Percentiles rank a stretch among this genome's conserved stretches.
Evolutionary conservation across 2,888 invertebrate genomes (phyloP).

Genomic region (Mamestra brassicae): DNA sequence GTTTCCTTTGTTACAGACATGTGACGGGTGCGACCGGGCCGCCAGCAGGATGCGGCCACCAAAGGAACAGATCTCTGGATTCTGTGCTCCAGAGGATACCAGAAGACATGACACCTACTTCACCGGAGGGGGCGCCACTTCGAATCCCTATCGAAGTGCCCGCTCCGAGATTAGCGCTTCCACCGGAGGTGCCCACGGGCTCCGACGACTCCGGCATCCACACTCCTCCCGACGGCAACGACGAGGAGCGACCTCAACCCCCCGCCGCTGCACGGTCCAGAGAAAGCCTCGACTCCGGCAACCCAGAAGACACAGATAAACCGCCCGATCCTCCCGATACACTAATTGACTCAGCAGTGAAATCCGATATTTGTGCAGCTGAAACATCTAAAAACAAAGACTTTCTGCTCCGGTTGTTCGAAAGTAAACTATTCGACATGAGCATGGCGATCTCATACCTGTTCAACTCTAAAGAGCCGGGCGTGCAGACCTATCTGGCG

Average conservation of each 20-base stretch:
- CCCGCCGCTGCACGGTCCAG: slow-evolving; percentile 92
- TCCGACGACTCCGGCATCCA: slow-evolving; percentile 95
- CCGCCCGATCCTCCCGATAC: slow-evolving; percentile 86
- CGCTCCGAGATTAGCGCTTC: slow-evolving; percentile 91
- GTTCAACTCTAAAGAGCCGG: slow-evolving; percentile 99
- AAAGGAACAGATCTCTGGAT: slow-evolving; percentile 97
- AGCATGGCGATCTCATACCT: slow-evolving; percentile 99
- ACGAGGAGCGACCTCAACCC: slow-evolving; percentile 89
- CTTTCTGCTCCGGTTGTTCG: slow-evolving; percentile 96
- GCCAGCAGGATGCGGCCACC: slow-evolving; percentile 93
- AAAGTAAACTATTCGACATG: slow-evolving; percentile 99
- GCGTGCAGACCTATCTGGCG: slow-evolving; percentile 99
- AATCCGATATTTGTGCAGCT: slow-evolving; percentile 79
- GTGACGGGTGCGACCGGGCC: slow-evolving; percentile 87
- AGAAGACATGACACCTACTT: slow-evolving; percentile 93
- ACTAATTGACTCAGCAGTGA: slow-evolving; percentile 76
- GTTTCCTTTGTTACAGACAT: slow-evolving; percentile 85
- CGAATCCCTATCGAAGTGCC: slow-evolving; percentile 82
- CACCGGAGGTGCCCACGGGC: slow-evolving; percentile 90
- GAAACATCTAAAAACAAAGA: slow-evolving; percentile 91
- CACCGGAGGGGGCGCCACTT: slow-evolving; percentile 85
- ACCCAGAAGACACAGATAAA: slow-evolving; percentile 91
- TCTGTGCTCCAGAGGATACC: slow-evolving; percentile 97
- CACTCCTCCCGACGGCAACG: slow-evolving; percentile 84
- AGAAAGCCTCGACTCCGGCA: slow-evolving; percentile 94